Evolutionary conservation across 2,888 invertebrate genomes (phyloP).

Genomic region (Leucophenga montana): DNA sequence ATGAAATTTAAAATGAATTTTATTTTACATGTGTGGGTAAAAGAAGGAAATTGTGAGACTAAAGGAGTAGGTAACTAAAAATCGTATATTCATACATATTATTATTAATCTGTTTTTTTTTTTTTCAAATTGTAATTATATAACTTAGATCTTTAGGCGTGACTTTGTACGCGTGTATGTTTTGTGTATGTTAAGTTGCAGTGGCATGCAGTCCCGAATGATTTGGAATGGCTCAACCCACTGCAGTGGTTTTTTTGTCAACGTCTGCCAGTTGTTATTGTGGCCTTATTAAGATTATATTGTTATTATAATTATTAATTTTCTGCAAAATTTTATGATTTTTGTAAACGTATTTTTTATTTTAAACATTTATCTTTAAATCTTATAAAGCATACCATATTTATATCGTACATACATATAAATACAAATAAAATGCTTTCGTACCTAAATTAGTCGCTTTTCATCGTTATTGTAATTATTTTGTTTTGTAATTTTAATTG

Average conservation of each 20-base stretch:
- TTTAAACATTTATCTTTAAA: constrained; percentile 44
- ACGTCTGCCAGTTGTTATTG: constrained; percentile 57
- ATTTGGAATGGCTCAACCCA: not conserved
- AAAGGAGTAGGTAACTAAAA: no score
- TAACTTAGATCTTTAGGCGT: no score
- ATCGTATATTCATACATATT: no score
- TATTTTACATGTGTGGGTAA: no score
- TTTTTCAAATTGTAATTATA: no score
- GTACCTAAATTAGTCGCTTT: constrained; percentile 61
- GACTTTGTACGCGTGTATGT: no score
- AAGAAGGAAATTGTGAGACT: no score
- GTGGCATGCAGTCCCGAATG: not conserved
- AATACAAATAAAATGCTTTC: constrained; percentile 55
- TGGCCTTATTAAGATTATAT: constrained; percentile 63
- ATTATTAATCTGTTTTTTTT: no score
- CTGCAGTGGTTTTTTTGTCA: constrained; percentile 5
- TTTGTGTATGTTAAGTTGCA: no score
- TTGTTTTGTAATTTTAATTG: constrained; percentile 12
- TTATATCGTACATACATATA: constrained; percentile 42
- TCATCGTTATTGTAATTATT: constrained; percentile 33
- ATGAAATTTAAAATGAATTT: no score
- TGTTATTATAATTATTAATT: not conserved
- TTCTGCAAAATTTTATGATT: constrained; percentile 4
- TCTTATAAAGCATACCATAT: constrained; percentile 42
- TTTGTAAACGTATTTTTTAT: constrained; percentile 27